phyloP scores from a whole-genome alignment of 2,888 invertebrate genomes.

The Leucania comma region DNA sequence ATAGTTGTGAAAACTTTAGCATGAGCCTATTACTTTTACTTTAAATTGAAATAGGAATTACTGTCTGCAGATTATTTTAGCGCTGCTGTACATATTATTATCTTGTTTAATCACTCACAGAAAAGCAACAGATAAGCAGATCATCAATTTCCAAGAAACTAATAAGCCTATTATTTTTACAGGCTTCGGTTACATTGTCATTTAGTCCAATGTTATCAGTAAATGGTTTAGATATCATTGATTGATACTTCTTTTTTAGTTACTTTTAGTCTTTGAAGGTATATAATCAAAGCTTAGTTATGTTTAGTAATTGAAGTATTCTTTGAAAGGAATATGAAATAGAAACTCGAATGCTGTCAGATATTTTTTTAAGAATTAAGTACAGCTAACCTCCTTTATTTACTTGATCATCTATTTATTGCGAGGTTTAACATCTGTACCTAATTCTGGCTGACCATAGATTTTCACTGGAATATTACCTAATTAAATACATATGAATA shows the following conservation, averaged over 20 bases:
- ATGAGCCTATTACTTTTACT: not conserved
- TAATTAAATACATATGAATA: not conserved
- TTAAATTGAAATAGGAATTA: not conserved
- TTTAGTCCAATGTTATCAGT: not conserved
- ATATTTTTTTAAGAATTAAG: not conserved
- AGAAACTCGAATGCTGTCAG: not conserved
- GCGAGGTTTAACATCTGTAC: not conserved
- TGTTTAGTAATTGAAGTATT: not conserved
- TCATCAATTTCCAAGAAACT: not conserved
- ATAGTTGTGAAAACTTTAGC: not conserved
- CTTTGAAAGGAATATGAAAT: not conserved
- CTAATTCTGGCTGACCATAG: not conserved
- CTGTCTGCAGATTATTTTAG: not conserved
- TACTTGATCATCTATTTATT: not conserved
- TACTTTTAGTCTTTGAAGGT: not conserved
- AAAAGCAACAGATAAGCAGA: not conserved
- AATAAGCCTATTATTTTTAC: not conserved
- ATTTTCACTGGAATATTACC: not conserved
- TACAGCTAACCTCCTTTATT: not conserved
- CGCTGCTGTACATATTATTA: not conserved
- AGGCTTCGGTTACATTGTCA: not conserved
- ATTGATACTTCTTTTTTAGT: not conserved
- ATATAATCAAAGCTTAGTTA: too few relatives aligned
- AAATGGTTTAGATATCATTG: not conserved
- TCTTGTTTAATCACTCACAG: not conserved